A percentile compares a stretch with the other conserved stretches of the same genome.
Evolutionary conservation across 2,113 vertebrate species (phyloP).

Genomic region (Aix galericulata): DNA sequence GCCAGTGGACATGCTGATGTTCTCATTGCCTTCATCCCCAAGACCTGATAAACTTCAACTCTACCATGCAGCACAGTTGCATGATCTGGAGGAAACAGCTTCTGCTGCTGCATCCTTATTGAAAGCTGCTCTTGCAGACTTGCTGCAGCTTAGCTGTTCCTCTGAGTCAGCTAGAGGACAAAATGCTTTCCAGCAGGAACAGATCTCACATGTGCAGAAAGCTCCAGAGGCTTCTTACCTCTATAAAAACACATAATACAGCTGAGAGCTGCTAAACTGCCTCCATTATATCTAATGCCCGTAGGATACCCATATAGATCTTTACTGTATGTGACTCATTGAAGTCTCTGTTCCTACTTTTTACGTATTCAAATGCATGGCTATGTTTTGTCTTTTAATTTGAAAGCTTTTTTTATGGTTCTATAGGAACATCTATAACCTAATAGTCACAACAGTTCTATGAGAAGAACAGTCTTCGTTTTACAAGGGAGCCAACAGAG

Average conservation of each 20-base stretch:
- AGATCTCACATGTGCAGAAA: neutral
- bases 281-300: neutral
- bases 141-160: neutral
- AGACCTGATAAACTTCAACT: neutral
- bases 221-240: neutral
- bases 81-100: neutral
- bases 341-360: neutral
- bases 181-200: slow-evolving; percentile 20
- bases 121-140: neutral
- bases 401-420: neutral
- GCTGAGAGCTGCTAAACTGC: neutral
- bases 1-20: neutral
- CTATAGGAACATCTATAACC: neutral
- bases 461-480: neutral
- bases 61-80: neutral
- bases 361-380: neutral
- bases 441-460: neutral
- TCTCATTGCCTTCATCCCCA: neutral
- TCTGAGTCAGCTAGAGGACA: neutral
- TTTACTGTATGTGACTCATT: neutral
- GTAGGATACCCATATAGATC: neutral
- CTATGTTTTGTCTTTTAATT: neutral
- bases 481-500: slow-evolving; percentile 4
- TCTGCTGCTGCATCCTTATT: neutral
- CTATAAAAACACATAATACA: neutral